Evolutionary conservation across 2,797 vertebrate genomes (phyloP), one percentile per base, ranked within the genome.

Genomic region (Poecilia wingei): DNA sequence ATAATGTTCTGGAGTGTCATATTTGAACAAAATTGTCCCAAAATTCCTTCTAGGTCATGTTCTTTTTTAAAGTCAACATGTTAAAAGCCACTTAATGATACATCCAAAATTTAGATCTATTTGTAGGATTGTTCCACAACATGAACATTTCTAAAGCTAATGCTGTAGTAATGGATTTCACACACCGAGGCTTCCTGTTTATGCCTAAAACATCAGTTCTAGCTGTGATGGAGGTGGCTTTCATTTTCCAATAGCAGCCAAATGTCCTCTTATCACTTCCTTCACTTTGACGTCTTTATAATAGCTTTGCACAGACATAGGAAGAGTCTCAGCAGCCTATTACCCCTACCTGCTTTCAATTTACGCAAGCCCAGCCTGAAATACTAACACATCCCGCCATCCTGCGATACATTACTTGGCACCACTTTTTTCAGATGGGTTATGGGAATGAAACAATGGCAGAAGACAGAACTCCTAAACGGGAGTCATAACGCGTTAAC

Each of bases 231-330:
- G 86, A 86, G 77, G 79, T 84, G 77, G 77, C 79, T 90, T 85
- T 90, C 33, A 79, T 91, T 89, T 90, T 75, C 66, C 80, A 91
- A 76, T 20, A 1, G 71, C 82, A 79, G 83, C 74, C 79, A 41
- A 71, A 76, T 87, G 88, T 59, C 78, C 72, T 84, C 77, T 89
- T 88, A 90, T 87, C 84, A 18, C 76, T 82, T 73, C 76, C 90
- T 89, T 90, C 87, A 88, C 85, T 88, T 84, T 88, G 87, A 90
- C 59, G 73, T 72, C 80, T 81, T 89, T 88, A 80, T 90, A 86
- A 88, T 79, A 79, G 86, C 81, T 83, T 86, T 76, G 88, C 84
- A 84, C 78, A 81, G 86, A 79, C 85, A 82, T 6, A 78, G 81
- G 77, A 84, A 79, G 79, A 89, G 84, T 87, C 83, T 70, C 74